Percentiles rank a stretch among this genome's conserved stretches.
Evolutionary conservation across 2,888 invertebrate genomes (phyloP).

Genomic region (Ferdinandea cuprea): DNA sequence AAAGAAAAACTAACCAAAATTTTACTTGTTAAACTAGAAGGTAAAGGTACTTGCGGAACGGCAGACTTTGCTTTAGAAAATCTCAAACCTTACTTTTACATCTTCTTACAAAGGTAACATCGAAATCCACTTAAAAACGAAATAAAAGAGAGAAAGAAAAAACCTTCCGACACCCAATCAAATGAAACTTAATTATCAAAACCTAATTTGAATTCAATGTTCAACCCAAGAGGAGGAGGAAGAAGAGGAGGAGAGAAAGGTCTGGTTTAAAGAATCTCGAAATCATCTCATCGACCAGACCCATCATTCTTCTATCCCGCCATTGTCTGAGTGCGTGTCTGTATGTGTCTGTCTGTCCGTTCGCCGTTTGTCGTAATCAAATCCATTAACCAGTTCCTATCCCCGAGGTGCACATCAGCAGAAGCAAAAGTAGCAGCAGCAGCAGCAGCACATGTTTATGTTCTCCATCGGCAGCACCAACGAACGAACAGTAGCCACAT

Average conservation of each 20-base stretch:
- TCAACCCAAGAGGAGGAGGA: neutral
- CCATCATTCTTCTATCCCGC: constrained; percentile 23
- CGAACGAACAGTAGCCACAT: constrained; percentile 47
- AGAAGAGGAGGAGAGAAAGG: neutral
- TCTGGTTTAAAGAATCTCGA: constrained; percentile 15
- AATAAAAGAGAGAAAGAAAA: neutral
- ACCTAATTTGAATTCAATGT: constrained; percentile 60
- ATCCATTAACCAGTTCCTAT: constrained; percentile 60
- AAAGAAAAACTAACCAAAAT: too few species aligned
- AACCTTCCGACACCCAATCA: neutral
- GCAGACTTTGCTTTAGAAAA: neutral
- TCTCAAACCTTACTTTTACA: neutral
- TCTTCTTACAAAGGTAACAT: constrained; percentile 17
- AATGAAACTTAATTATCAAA: constrained; percentile 31
- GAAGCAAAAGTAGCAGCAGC: neutral
- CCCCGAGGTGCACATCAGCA: constrained; percentile 47
- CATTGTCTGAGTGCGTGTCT: constrained; percentile 33
- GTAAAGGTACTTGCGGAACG: too few species aligned
- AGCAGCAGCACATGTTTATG: constrained; percentile 56
- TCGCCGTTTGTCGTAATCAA: constrained; percentile 58
- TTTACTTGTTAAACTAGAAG: too few species aligned
- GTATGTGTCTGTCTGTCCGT: constrained; percentile 29
- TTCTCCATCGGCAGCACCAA: constrained; percentile 38
- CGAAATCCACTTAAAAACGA: constrained; percentile 46
- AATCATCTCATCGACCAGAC: constrained; percentile 54